phyloP scores from a whole-genome alignment of 2,113 vertebrate species.

The Leptobrachium ailaonicum region DNA sequence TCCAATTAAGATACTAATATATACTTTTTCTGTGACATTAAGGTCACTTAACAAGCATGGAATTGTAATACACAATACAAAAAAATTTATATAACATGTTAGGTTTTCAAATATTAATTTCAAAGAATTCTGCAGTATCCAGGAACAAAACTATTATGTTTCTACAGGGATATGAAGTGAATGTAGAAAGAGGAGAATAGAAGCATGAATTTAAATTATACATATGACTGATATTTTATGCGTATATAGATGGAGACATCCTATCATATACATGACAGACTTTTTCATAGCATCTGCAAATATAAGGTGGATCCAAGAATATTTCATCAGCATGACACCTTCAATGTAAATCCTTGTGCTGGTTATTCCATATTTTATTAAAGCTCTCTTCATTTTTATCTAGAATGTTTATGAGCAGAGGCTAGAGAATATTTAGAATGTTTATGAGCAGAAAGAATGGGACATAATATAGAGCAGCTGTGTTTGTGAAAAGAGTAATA shows the following conservation, averaged over 20 bases:
- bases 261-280: background rate
- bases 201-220: background rate
- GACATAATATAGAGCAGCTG: no score
- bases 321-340: no score
- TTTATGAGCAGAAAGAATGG: no score
- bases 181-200: background rate
- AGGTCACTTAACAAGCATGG: slow-evolving; percentile 20
- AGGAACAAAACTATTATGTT: background rate
- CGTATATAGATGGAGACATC: background rate
- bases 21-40: slow-evolving; percentile 26
- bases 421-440: no score
- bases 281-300: background rate
- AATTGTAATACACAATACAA: slow-evolving; percentile 15
- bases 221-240: background rate
- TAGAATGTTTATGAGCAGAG: no score
- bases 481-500: no score
- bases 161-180: background rate
- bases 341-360: no score
- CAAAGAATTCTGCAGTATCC: background rate
- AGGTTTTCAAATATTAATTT: slow-evolving; percentile 8
- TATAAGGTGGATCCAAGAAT: background rate
- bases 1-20: slow-evolving; percentile 33
- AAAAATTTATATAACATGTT: slow-evolving; percentile 20
- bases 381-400: no score
- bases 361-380: no score